A percentile compares a stretch with the other conserved stretches of the same genome.
These are phyloP conservation scores for Mycetomoellerius zeteki DNA, from an alignment of 1,140 invertebrate genomes.

Conservation along the genomic window DNA sequence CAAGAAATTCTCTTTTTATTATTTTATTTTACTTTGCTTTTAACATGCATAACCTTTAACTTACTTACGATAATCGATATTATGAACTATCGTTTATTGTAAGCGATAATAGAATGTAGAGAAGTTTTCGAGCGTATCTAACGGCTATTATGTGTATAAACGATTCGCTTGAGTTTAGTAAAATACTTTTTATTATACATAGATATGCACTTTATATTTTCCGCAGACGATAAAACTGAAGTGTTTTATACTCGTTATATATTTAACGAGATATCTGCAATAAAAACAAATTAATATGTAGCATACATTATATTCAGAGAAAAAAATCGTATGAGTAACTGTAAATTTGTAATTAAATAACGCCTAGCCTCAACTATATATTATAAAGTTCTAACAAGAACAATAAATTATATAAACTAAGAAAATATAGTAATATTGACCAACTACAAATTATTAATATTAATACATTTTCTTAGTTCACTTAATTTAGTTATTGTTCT, in stretches of 20 bases:
- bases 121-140: slow-evolving; percentile 4
- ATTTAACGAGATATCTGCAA: background rate
- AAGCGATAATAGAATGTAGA: background rate
- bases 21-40: background rate
- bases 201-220: slow-evolving; percentile 6
- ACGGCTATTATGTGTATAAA: background rate
- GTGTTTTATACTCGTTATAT: background rate
- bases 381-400: no score
- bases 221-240: background rate
- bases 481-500: no score
- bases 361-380: no score
- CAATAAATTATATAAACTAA: no score
- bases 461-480: no score
- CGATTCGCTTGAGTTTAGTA: background rate
- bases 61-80: slow-evolving; percentile 16
- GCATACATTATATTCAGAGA: no score
- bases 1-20: background rate
- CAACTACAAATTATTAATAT: no score
- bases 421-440: no score
- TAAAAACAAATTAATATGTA: no score
- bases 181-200: background rate
- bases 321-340: no score
- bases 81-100: slow-evolving; percentile 14
- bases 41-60: background rate
- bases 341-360: no score